Base-by-base conservation (phyloP, 2,113 vertebrate genomes). In the Trinectes maculatus region DNA sequence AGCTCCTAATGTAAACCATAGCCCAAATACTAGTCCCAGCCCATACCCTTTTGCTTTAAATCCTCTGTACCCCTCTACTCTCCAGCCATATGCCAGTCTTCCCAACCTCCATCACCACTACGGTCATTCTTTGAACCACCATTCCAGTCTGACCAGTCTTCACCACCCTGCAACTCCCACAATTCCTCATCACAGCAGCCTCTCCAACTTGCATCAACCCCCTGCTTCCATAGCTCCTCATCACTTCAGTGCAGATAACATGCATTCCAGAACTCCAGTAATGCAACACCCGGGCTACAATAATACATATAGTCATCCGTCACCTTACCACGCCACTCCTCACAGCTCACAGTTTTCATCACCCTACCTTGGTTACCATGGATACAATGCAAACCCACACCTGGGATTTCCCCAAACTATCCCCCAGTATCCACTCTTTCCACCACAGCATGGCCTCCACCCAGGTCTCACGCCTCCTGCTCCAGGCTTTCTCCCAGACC, bases 161-260 rank as follows among this genome's bases (percentile, higher is more conserved):
- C 74, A 79, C 46, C 78, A 78, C 3, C 51, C 47, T 18, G 1
- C 64, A 25, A 4, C 62, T 39, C 25, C 78, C 33, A 15, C 57
- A 11, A 8, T 36, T 2, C 33, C 68, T 3, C 65, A 47, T 9
- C 74, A 82, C 13, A 3, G 37, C 61, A 86, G 58, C 68, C 61
- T 77, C 39, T 93, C 94, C 33, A 94, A 89, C 74, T 69, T 94
- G 33, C 65, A 79, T 33, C 83, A 84, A 2, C 58, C 66, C 12
- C n/a, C 52, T 11, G 1, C 28, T n/a, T 55, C 73, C 55, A 9
- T 24, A 21, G 16, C 33, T 57, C 67, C 58, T 51, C 74, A 70
- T 13, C 59, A 62, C 19, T 0, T 15, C 25, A 56, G 51, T 47
- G 12, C 25, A 18, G 39, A 73, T 51, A 70, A 57, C 64, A 13